phyloP scores from a whole-genome alignment of 2,113 vertebrate species.

The Brachirus orientalis region DNA sequence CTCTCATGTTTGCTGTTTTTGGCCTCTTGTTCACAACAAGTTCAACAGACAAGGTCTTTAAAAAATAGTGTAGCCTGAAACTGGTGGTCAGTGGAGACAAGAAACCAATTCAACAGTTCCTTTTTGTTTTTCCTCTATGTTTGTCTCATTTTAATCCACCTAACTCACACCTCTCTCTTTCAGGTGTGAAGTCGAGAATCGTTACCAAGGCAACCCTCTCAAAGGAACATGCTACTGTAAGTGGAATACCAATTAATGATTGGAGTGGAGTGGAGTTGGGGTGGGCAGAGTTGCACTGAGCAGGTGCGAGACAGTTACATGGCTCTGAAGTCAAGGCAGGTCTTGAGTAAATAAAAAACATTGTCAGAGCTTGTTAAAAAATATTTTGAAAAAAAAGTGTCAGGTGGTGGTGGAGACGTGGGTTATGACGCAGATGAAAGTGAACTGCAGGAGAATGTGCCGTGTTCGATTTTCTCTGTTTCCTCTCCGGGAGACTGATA shows the following conservation, averaged over 20 bases:
- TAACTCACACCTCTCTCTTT: slow-evolving; percentile 45
- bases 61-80: no score
- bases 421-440: slow-evolving; percentile 27
- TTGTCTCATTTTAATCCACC: not conserved
- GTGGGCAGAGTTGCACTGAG: slow-evolving; percentile 10
- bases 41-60: no score
- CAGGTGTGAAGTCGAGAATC: slow-evolving; percentile 97
- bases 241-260: slow-evolving; percentile 69
- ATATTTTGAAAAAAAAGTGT: slow-evolving; percentile 1
- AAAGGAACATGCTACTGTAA: slow-evolving; percentile 99
- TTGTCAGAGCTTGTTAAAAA: slow-evolving; percentile 15
- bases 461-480: not conserved
- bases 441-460: not conserved
- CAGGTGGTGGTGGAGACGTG: slow-evolving; percentile 13
- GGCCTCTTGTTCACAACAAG: no score
- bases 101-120: not conserved
- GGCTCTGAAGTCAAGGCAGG: slow-evolving; percentile 37
- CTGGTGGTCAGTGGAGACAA: no score
- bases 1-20: no score
- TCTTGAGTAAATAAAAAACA: slow-evolving; percentile 24
- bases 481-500: no score
- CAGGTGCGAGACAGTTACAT: slow-evolving; percentile 9
- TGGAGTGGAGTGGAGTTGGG: not conserved
- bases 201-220: slow-evolving; percentile 98
- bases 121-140: no score